Percentiles rank a stretch among this genome's conserved stretches.
Conservation (phyloP, 2,888 invertebrate species). For the Aricia artaxerxes region DNA sequence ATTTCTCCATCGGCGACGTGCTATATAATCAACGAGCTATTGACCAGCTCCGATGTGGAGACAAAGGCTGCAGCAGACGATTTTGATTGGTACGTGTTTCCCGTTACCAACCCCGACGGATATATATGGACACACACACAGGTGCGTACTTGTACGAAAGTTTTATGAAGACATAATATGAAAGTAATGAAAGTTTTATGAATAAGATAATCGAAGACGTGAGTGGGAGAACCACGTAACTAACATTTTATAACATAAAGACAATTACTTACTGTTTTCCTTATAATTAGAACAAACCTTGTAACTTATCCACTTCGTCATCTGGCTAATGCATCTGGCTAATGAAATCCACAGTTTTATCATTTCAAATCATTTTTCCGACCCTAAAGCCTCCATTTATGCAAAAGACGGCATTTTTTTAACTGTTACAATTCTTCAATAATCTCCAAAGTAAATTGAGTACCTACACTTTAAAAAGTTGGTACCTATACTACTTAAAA, state of each 20-base stretch:
- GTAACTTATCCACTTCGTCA: too few relatives aligned
- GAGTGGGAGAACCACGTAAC: too few relatives aligned
- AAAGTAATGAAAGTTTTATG: background rate
- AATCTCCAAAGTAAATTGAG: background rate
- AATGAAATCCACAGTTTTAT: too few relatives aligned
- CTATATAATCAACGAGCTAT: constrained; percentile 81
- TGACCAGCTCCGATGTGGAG: constrained; percentile 75
- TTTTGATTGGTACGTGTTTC: constrained; percentile 87
- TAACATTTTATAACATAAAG: too few relatives aligned
- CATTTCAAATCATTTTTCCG: too few relatives aligned
- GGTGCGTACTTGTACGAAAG: constrained; percentile 47
- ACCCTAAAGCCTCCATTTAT: too few relatives aligned
- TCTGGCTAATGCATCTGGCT: too few relatives aligned
- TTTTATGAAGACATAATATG: background rate
- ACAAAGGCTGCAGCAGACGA: constrained; percentile 71
- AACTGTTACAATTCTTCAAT: too few relatives aligned
- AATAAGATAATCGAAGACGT: background rate
- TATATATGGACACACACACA: constrained; percentile 84
- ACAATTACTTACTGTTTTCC: too few relatives aligned
- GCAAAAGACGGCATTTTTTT: too few relatives aligned
- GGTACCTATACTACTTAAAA: background rate
- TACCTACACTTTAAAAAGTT: background rate
- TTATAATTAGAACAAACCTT: too few relatives aligned
- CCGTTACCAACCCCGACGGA: constrained; percentile 89
- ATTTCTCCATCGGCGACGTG: constrained; percentile 83